phyloP scores from a whole-genome alignment of 2,113 vertebrate genomes.

The Macrotis lagotis region DNA sequence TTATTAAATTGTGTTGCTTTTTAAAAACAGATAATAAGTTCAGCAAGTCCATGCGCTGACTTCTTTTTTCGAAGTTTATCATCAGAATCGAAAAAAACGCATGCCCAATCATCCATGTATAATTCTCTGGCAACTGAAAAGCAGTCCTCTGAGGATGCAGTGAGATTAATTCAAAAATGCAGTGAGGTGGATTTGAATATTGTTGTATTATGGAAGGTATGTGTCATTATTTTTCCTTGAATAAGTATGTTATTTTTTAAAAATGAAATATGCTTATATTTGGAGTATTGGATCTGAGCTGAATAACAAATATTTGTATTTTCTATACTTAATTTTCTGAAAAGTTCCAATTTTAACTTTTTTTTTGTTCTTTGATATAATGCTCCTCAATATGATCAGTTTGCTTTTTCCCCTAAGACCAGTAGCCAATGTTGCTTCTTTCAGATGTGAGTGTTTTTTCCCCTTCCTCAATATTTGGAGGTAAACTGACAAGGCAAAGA shows the following conservation, averaged over 20 bases:
- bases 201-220: constrained; percentile 96
- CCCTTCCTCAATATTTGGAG: neutral
- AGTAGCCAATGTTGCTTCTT: neutral
- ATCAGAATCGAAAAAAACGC: constrained; percentile 81
- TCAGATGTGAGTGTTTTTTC: neutral
- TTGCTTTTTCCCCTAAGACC: neutral
- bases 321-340: constrained; percentile 1
- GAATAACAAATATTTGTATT: constrained; percentile 19
- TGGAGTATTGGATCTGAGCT: constrained; percentile 16
- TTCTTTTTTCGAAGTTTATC: constrained; percentile 93
- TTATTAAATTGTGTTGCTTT: constrained; percentile 43
- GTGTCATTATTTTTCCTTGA: constrained; percentile 44
- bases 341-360: constrained; percentile 28
- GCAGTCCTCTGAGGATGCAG: constrained; percentile 77
- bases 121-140: constrained; percentile 75
- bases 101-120: constrained; percentile 42
- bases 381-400: neutral
- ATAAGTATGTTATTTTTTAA: neutral
- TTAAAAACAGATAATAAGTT: constrained; percentile 92
- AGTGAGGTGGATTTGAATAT: constrained; percentile 93
- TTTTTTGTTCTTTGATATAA: constrained; percentile 9
- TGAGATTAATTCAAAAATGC: constrained; percentile 88
- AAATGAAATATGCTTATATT: neutral
- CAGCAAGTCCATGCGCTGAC: constrained; percentile 96
- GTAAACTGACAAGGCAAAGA: neutral